These are phyloP conservation scores for Indicator maculatus DNA, from an alignment of 2,113 vertebrate species.

Conservation along the genomic window DNA sequence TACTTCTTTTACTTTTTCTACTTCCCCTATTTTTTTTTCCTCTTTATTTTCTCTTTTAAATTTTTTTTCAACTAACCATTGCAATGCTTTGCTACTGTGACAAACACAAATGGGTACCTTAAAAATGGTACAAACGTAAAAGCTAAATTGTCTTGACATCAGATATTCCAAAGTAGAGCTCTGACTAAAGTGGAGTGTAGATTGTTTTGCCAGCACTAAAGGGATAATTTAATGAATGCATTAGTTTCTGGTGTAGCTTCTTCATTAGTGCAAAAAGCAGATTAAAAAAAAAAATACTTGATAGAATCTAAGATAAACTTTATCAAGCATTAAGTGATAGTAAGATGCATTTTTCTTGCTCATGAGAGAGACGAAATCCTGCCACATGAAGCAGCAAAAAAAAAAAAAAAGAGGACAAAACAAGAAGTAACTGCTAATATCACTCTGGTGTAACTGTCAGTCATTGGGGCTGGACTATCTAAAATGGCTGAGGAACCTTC, in stretches of 20 bases:
- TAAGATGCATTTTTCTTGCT: background rate
- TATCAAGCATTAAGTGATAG: background rate
- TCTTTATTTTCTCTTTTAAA: background rate
- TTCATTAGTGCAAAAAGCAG: background rate
- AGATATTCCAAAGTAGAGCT: background rate
- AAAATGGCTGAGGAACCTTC: background rate
- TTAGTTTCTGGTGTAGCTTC: background rate
- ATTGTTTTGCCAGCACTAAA: background rate
- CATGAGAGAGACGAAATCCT: background rate
- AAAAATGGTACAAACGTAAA: background rate
- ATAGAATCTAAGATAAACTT: background rate
- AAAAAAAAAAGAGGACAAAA: background rate
- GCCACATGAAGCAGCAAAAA: background rate
- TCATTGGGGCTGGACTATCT: background rate
- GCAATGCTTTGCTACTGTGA: background rate
- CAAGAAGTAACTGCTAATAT: background rate
- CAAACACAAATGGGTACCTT: background rate
- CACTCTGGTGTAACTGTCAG: background rate
- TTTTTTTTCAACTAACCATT: background rate
- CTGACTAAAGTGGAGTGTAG: background rate
- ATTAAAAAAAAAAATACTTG: background rate
- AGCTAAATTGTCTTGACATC: background rate
- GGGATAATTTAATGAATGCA: background rate
- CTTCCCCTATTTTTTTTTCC: too few species aligned
- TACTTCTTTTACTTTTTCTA: rapidly evolving